Conservation (phyloP, 2,888 invertebrate genomes). For the Schizotus pectinicornis region DNA sequence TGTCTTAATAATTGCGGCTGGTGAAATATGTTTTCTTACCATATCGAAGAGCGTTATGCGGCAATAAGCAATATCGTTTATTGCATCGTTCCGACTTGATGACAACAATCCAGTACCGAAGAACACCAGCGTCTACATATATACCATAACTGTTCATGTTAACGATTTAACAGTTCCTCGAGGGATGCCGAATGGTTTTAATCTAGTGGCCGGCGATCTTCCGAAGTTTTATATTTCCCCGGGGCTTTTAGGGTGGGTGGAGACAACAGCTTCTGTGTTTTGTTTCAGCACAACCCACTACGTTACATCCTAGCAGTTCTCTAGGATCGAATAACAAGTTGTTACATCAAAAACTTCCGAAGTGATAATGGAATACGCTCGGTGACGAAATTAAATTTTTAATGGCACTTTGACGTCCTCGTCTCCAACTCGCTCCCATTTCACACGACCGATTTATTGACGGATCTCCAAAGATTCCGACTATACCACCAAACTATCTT, state of each 20-base stretch:
- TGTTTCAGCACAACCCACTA: constrained; percentile 21
- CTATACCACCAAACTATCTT: not conserved
- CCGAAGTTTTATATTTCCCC: constrained; percentile 52
- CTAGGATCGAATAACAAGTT: constrained; percentile 32
- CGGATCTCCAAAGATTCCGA: constrained; percentile 1
- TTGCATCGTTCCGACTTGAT: constrained; percentile 3
- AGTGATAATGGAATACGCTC: constrained; percentile 26
- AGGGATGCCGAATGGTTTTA: constrained; percentile 46
- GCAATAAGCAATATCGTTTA: constrained; percentile 13
- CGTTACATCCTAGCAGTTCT: constrained; percentile 28
- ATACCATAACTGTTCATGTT: constrained; percentile 44
- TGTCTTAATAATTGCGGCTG: too few relatives aligned
- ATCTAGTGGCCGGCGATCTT: constrained; percentile 52
- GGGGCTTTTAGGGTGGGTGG: constrained; percentile 37
- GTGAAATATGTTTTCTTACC: not conserved
- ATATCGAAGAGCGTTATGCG: not conserved
- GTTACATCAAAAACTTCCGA: constrained; percentile 28
- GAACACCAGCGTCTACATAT: constrained; percentile 12
- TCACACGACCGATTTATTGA: not conserved
- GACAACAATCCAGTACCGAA: constrained; percentile 1
- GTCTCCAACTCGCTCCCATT: too few relatives aligned
- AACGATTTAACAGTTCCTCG: constrained; percentile 47
- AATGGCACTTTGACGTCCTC: not conserved
- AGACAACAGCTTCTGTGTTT: constrained; percentile 34
- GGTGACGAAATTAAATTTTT: constrained; percentile 16